Evolutionary conservation across 2,888 invertebrate species (phyloP).

Genomic region (Drosophila bunnanda): DNA sequence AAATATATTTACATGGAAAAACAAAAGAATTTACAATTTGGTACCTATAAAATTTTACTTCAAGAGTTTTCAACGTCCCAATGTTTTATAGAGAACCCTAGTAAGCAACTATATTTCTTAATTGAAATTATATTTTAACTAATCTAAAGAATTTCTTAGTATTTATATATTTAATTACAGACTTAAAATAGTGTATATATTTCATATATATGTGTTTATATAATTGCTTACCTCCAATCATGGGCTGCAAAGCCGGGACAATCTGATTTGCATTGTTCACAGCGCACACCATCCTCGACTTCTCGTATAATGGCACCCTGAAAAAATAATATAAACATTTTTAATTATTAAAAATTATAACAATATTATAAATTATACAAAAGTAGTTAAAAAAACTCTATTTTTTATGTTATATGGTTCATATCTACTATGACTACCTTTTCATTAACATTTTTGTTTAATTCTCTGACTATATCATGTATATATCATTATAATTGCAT

Average conservation of each 20-base stretch:
- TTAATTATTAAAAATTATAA: neutral
- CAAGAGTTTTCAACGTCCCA: neutral
- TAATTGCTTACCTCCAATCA: constrained; percentile 92
- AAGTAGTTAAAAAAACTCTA: neutral
- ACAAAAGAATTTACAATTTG: neutral
- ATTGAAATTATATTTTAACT: neutral
- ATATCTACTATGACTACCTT: no score
- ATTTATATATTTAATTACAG: neutral
- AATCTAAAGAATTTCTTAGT: neutral
- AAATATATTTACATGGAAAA: neutral
- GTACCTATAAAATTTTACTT: neutral
- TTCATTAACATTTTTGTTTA: no score
- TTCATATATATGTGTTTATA: neutral
- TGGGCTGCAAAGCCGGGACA: constrained; percentile 94
- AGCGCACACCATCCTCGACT: constrained; percentile 92
- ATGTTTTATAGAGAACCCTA: neutral
- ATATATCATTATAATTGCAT: no score
- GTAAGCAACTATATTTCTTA: neutral
- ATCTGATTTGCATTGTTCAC: constrained; percentile 91
- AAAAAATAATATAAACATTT: constrained; percentile 70
- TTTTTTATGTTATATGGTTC: no score
- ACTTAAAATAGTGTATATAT: neutral
- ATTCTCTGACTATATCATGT: no score
- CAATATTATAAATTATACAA: neutral
- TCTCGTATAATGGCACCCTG: constrained; percentile 95